Conservation (phyloP, 2,113 vertebrate species). For the Stegostoma tigrinum region DNA sequence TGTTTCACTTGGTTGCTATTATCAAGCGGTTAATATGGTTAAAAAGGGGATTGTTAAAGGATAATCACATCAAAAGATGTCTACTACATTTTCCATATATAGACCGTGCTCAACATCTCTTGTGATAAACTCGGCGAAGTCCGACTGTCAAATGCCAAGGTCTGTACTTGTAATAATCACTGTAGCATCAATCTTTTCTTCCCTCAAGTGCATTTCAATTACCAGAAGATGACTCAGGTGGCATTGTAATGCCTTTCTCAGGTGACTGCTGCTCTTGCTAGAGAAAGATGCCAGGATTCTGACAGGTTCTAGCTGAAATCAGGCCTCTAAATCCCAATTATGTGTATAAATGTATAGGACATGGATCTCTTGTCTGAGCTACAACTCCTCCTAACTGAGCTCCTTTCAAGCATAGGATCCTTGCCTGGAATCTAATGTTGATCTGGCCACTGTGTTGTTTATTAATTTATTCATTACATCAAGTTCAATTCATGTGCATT, state of each 20-base stretch:
- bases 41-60: not conserved
- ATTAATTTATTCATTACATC: not conserved
- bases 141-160: not conserved
- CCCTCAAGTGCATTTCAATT: slow-evolving; percentile 22
- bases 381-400: not conserved
- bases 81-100: not conserved
- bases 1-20: not conserved
- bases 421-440: not conserved
- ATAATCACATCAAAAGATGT: not conserved
- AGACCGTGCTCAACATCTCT: not conserved
- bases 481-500: not conserved
- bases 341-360: not conserved
- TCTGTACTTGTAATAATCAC: not conserved
- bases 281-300: not conserved
- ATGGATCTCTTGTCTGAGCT: not conserved
- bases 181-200: not conserved
- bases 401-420: not conserved
- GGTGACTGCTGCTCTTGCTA: not conserved
- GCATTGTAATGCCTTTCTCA: not conserved
- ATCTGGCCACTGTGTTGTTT: not conserved
- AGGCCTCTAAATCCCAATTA: not conserved
- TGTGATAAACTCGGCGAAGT: not conserved
- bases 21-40: not conserved
- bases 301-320: not conserved
- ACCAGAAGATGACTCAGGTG: not conserved